Evolutionary conservation across 2,797 vertebrate genomes (phyloP).

Genomic region (Erithacus rubecula): DNA sequence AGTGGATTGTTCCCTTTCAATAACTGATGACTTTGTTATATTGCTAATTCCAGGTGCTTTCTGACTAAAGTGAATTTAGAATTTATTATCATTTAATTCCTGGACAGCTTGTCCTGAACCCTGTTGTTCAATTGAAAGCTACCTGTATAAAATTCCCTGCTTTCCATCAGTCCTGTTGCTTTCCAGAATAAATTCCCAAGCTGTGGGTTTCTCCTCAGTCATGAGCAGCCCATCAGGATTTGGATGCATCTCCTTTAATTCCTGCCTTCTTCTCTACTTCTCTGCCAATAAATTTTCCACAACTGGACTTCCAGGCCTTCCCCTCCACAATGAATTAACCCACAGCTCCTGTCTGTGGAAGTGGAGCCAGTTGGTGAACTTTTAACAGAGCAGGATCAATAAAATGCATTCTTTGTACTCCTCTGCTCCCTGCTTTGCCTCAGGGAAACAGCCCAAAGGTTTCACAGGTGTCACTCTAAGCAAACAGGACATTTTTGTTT

Average conservation of each 20-base stretch:
- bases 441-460: not conserved
- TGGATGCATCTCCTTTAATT: not conserved
- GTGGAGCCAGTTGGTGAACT: slow-evolving; percentile 4
- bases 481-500: not conserved
- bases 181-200: not conserved
- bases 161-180: not conserved
- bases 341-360: not conserved
- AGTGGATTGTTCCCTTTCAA: not conserved
- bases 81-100: not conserved
- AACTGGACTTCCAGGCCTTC: not conserved
- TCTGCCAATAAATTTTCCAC: not conserved
- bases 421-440: not conserved
- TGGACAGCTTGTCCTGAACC: not conserved
- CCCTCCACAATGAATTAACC: not conserved
- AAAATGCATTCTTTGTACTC: slow-evolving; percentile 12
- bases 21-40: not conserved
- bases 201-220: not conserved
- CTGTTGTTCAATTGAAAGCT: not conserved
- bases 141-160: not conserved
- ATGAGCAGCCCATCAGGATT: not conserved
- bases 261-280: not conserved
- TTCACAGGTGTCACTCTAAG: not conserved
- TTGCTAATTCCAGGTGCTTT: not conserved
- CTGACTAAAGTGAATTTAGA: not conserved
- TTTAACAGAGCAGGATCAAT: slow-evolving; percentile 38